Percentiles rank a stretch among this genome's conserved stretches.
These are phyloP conservation scores for Calephelis nemesis DNA, from an alignment of 1,140 invertebrate genomes.

Conservation along the genomic window DNA sequence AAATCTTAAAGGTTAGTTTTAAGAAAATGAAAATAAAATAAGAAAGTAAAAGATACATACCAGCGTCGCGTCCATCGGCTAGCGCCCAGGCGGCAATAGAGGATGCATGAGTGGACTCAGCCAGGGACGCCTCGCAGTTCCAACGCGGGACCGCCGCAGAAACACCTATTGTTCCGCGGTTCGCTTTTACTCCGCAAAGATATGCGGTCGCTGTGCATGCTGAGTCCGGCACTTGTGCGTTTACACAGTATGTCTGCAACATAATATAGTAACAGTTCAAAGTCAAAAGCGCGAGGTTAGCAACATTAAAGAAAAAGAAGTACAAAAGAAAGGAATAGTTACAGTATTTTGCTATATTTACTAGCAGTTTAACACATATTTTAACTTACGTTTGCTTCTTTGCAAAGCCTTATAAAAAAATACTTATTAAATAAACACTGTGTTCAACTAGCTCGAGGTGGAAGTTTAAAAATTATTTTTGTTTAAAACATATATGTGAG, in stretches of 20 bases:
- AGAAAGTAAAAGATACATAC: slow-evolving; percentile 81
- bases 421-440: no score
- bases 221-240: neutral
- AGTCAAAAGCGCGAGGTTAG: neutral
- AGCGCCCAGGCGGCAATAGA: slow-evolving; percentile 80
- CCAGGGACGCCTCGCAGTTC: neutral
- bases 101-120: slow-evolving; percentile 68
- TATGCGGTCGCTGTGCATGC: neutral
- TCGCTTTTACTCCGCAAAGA: neutral
- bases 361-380: no score
- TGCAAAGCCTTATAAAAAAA: no score
- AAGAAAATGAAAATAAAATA: no score
- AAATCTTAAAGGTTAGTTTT: neutral
- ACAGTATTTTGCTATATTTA: no score
- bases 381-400: no score
- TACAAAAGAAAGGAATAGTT: neutral
- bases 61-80: slow-evolving; percentile 79
- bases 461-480: no score
- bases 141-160: neutral
- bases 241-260: neutral
- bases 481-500: no score
- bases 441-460: no score
- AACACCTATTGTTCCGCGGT: neutral
- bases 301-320: neutral
- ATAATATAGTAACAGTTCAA: neutral